These are phyloP conservation scores for Neuroterus valhalla DNA, from an alignment of 1,140 invertebrate species.

Conservation along the genomic window DNA sequence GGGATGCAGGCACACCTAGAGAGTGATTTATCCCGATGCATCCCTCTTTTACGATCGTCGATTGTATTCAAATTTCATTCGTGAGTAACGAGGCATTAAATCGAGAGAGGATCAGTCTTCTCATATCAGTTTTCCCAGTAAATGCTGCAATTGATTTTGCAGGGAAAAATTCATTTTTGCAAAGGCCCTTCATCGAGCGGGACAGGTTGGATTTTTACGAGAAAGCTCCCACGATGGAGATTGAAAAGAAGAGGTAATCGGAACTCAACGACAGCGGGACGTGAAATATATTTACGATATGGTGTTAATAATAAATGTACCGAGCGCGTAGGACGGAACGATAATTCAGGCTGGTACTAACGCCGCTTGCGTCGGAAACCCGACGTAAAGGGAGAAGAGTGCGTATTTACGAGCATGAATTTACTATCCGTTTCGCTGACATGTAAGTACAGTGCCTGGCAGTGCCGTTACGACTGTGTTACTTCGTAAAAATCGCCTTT, in stretches of 20 bases:
- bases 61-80: slow-evolving; percentile 9
- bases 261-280: not conserved
- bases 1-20: not conserved
- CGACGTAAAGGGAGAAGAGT: slow-evolving; percentile 3
- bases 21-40: slow-evolving; percentile 17
- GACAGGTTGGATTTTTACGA: not conserved
- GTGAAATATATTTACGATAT: not conserved
- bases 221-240: not conserved
- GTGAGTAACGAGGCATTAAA: slow-evolving; percentile 21
- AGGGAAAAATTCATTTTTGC: not conserved
- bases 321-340: too few relatives aligned
- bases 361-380: not conserved
- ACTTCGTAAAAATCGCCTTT: slow-evolving; percentile 22
- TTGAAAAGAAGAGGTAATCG: not conserved
- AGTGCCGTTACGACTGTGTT: slow-evolving; percentile 25
- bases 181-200: not conserved
- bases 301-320: slow-evolving; percentile 19
- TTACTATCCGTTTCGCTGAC: slow-evolving; percentile 27
- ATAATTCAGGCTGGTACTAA: not conserved
- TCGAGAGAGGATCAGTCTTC: not conserved
- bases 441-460: slow-evolving; percentile 27
- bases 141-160: not conserved
- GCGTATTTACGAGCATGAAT: slow-evolving; percentile 20
- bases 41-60: slow-evolving; percentile 11
- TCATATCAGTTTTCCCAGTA: not conserved